Percentiles rank a stretch among this genome's conserved stretches.
phyloP scores from a whole-genome alignment of 2,888 invertebrate species.

The Rhingia campestris region DNA sequence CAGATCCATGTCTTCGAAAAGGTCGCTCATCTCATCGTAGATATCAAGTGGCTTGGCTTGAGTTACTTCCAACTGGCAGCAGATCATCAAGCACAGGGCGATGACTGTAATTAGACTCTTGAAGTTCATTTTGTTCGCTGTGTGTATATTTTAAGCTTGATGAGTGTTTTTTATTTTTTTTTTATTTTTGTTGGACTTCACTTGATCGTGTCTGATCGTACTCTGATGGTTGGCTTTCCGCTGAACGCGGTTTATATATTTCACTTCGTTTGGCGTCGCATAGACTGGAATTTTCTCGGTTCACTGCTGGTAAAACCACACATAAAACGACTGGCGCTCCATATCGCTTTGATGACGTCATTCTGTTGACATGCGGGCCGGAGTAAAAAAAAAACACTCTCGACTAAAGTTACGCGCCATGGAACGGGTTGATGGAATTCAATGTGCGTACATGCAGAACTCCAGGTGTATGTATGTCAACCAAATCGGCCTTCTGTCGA shows the following conservation, averaged over 20 bases:
- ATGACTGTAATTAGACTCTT: slow-evolving; percentile 41
- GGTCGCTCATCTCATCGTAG: slow-evolving; percentile 81
- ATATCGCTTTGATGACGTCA: slow-evolving; percentile 19
- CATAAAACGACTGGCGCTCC: slow-evolving; percentile 44
- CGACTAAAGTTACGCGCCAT: slow-evolving; percentile 3
- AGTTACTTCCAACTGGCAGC: slow-evolving; percentile 17
- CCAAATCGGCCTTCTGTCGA: slow-evolving; percentile 38
- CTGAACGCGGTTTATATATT: slow-evolving; percentile 65
- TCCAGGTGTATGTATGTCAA: slow-evolving; percentile 23
- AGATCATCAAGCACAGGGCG: slow-evolving; percentile 44
- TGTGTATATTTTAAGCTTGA: slow-evolving; percentile 1
- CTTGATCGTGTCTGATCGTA: slow-evolving; percentile 71
- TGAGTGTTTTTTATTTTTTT: slow-evolving; percentile 8
- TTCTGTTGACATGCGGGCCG: slow-evolving; percentile 60
- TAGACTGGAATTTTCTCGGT: slow-evolving; percentile 60
- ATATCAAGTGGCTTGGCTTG: slow-evolving; percentile 78
- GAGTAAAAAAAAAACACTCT: slow-evolving; percentile 43
- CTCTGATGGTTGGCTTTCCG: slow-evolving; percentile 59
- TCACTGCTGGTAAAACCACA: slow-evolving; percentile 61
- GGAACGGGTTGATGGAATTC: neutral
- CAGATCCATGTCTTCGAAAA: slow-evolving; percentile 80
- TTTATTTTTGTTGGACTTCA: slow-evolving; percentile 55
- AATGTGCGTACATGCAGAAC: slow-evolving; percentile 10
- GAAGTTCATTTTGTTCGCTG: slow-evolving; percentile 55
- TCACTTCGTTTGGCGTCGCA: slow-evolving; percentile 22